Percentiles rank a stretch among this genome's conserved stretches.
These are phyloP conservation scores for Bombylius discolor DNA, from an alignment of 2,888 invertebrate genomes.

Conservation along the genomic window DNA sequence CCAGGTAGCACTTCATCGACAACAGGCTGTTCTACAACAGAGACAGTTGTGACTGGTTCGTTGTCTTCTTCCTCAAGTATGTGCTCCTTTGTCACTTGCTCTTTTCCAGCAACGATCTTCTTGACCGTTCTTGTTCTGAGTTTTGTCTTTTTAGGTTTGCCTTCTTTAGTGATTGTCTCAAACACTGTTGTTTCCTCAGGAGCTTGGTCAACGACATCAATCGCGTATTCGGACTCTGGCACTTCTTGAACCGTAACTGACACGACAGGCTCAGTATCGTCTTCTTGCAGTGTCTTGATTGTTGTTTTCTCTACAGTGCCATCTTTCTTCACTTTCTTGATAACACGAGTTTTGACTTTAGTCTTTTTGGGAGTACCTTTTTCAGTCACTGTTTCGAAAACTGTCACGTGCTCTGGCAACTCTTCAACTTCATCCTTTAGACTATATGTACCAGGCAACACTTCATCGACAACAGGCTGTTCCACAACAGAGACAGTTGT, in stretches of 20 bases:
- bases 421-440: slow-evolving; percentile 14
- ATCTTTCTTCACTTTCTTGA: slow-evolving; percentile 23
- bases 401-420: slow-evolving; percentile 18
- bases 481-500: slow-evolving; percentile 21
- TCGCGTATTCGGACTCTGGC: slow-evolving; percentile 7
- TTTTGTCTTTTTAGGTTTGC: slow-evolving; percentile 10
- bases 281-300: slow-evolving; percentile 24
- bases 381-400: slow-evolving; percentile 21
- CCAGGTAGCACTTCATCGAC: slow-evolving; percentile 14
- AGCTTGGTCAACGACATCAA: slow-evolving; percentile 20
- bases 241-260: slow-evolving; percentile 19
- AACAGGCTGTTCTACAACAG: slow-evolving; percentile 19
- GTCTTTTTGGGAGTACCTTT: slow-evolving; percentile 25
- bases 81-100: slow-evolving; percentile 33
- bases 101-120: slow-evolving; percentile 24
- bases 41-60: slow-evolving; percentile 23
- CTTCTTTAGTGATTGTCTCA: slow-evolving; percentile 27
- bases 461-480: slow-evolving; percentile 14
- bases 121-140: slow-evolving; percentile 12
- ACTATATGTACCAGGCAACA: slow-evolving; percentile 19
- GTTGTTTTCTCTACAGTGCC: slow-evolving; percentile 26
- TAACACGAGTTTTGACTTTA: slow-evolving; percentile 26
- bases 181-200: slow-evolving; percentile 23
- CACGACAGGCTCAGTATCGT: slow-evolving; percentile 29
- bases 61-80: slow-evolving; percentile 19